phyloP scores from a whole-genome alignment of 1,140 invertebrate genomes.

The Frieseomelitta varia region DNA sequence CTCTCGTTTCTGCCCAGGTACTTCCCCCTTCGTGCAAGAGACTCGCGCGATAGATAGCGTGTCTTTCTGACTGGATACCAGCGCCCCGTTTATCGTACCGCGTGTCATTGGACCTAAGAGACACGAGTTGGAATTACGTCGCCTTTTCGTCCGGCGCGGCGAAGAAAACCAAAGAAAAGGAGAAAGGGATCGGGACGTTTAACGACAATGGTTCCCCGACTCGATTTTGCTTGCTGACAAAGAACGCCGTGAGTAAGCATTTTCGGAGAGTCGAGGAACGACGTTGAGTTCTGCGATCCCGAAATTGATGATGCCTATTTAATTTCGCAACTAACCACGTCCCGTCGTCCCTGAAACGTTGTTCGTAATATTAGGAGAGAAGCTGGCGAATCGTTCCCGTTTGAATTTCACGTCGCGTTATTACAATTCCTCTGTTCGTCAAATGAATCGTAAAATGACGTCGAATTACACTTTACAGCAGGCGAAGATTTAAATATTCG shows the following conservation, averaged over 20 bases:
- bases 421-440: too few relatives aligned
- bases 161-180: background rate
- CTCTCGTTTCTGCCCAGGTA: slow-evolving; percentile 20
- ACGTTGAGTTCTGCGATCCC: too few relatives aligned
- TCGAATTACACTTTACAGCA: background rate
- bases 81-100: background rate
- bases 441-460: too few relatives aligned
- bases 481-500: background rate
- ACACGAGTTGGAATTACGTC: background rate
- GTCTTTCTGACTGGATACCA: background rate
- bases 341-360: too few relatives aligned
- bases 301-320: too few relatives aligned
- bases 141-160: background rate
- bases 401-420: too few relatives aligned
- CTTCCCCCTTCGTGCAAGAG: background rate
- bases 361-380: too few relatives aligned
- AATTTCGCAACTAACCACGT: too few relatives aligned
- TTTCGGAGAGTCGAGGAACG: too few relatives aligned
- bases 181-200: background rate
- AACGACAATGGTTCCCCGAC: background rate
- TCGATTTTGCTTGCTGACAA: background rate
- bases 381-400: too few relatives aligned
- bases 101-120: background rate
- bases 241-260: too few relatives aligned
- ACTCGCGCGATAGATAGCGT: background rate